These are phyloP conservation scores for Pristionchus japonicus DNA, from an alignment of 2,888 invertebrate genomes.

Conservation along the genomic window DNA sequence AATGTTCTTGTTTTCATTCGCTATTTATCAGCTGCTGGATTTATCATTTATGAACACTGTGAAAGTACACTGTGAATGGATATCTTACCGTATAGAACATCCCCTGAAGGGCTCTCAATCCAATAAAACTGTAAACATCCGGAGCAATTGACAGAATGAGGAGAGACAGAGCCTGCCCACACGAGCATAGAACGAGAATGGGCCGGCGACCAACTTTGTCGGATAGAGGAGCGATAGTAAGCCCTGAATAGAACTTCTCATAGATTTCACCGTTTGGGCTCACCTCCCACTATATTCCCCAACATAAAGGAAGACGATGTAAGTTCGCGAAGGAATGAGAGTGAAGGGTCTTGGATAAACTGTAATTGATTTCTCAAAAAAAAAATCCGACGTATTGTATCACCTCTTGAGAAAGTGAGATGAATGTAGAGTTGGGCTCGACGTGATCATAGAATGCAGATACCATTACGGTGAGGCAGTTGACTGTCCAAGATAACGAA, in stretches of 20 bases:
- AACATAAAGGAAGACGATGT: slow-evolving; percentile 42
- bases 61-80: too few species aligned
- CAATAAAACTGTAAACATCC: slow-evolving; percentile 38
- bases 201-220: slow-evolving; percentile 43
- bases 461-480: slow-evolving; percentile 52
- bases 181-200: slow-evolving; percentile 22
- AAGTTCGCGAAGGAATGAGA: slow-evolving; percentile 21
- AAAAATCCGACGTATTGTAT: background rate
- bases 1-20: too few species aligned
- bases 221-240: slow-evolving; percentile 34
- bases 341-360: slow-evolving; percentile 15
- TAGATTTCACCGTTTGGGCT: background rate
- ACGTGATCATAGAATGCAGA: slow-evolving; percentile 52
- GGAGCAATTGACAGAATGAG: slow-evolving; percentile 21
- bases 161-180: background rate
- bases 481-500: slow-evolving; percentile 52
- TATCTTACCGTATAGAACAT: slow-evolving; percentile 38
- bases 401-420: slow-evolving; percentile 33
- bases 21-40: too few species aligned
- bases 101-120: slow-evolving; percentile 24
- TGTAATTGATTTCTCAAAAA: background rate
- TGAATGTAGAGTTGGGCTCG: slow-evolving; percentile 49
- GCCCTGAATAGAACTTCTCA: slow-evolving; percentile 21
- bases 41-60: too few species aligned
- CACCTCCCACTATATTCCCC: slow-evolving; percentile 46